Evolutionary conservation across 2,888 invertebrate genomes (phyloP).

Genomic region (Diploptera punctata): DNA sequence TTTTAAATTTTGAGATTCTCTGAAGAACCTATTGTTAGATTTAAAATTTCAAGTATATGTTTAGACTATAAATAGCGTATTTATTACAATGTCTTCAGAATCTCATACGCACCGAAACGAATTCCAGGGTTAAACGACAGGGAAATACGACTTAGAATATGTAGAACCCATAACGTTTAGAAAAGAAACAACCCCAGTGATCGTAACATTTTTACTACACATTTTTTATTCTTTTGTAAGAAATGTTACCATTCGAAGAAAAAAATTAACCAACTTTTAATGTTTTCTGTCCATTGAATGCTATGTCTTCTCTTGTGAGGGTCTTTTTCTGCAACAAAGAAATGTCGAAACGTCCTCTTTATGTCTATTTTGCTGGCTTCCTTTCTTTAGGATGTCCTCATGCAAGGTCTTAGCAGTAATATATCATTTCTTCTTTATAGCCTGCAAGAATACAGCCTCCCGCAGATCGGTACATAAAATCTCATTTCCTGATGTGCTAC

Average conservation of each 20-base stretch:
- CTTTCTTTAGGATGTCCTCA: neutral
- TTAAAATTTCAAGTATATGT: too few relatives aligned
- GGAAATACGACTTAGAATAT: neutral
- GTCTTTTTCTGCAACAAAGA: neutral
- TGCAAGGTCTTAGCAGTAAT: neutral
- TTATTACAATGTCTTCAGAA: too few relatives aligned
- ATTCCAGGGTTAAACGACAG: neutral
- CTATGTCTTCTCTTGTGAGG: neutral
- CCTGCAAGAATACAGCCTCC: neutral
- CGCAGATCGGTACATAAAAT: neutral
- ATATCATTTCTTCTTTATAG: neutral
- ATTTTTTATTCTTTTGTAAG: neutral
- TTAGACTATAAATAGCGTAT: too few relatives aligned
- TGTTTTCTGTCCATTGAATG: neutral
- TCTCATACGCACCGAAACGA: neutral
- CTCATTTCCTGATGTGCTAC: neutral
- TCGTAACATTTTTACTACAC: constrained; percentile 20
- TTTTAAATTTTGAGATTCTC: too few relatives aligned
- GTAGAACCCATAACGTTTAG: neutral
- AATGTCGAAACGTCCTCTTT: neutral
- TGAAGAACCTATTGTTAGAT: too few relatives aligned
- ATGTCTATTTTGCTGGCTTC: neutral
- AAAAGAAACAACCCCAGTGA: neutral
- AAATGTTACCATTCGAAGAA: constrained; percentile 3
- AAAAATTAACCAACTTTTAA: neutral